These are phyloP conservation scores for Sarcophaga peregrina DNA, from an alignment of 1,140 invertebrate species.

Conservation along the genomic window DNA sequence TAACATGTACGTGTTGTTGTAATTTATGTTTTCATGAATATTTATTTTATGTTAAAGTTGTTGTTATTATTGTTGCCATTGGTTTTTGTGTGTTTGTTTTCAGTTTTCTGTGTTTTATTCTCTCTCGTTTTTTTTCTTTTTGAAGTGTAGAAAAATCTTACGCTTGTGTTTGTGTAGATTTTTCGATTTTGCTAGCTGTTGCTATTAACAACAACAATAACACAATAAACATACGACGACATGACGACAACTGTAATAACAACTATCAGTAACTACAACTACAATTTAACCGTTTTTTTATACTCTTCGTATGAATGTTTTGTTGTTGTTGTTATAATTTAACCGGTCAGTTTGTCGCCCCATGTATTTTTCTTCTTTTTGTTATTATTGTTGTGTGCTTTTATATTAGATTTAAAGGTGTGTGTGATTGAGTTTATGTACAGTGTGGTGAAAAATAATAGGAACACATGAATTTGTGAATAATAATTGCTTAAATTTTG, in stretches of 20 bases:
- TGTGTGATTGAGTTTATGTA: not conserved
- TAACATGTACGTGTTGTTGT: too few relatives aligned
- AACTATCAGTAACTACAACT: not conserved
- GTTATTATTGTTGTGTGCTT: not conserved
- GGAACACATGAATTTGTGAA: too few relatives aligned
- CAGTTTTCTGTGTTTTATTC: not conserved
- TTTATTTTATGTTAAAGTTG: too few relatives aligned
- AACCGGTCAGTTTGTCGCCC: constrained; percentile 18
- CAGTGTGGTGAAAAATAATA: not conserved
- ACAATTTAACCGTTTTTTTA: constrained; percentile 12
- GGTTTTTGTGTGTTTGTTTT: too few relatives aligned
- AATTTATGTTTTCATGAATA: too few relatives aligned
- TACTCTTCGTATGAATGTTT: not conserved
- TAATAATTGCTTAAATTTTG: too few relatives aligned
- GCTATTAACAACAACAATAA: constrained; percentile 26
- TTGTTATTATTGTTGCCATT: too few relatives aligned
- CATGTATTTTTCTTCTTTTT: not conserved
- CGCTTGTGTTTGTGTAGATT: not conserved
- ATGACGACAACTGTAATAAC: too few relatives aligned
- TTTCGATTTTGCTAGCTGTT: constrained; percentile 8
- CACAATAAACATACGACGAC: not conserved
- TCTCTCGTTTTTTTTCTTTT: not conserved
- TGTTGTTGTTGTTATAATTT: not conserved
- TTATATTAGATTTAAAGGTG: not conserved
- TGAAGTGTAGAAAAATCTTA: not conserved